These are phyloP conservation scores for Percopsis transmontana DNA, from an alignment of 2,113 vertebrate species.

Conservation along the genomic window DNA sequence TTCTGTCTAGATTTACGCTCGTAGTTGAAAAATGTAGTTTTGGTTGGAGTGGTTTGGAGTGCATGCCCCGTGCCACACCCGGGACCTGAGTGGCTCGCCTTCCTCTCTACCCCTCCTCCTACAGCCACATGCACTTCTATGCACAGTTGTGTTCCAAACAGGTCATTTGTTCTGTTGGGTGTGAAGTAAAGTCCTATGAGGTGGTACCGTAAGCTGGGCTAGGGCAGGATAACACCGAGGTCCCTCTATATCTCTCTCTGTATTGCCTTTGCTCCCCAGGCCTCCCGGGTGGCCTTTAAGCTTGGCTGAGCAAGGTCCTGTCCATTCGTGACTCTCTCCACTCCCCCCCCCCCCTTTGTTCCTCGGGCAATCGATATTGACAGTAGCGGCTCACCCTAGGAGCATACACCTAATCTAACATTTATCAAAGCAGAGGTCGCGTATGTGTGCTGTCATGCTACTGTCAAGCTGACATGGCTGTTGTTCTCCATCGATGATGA, in stretches of 20 bases:
- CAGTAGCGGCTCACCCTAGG: conserved; percentile 86
- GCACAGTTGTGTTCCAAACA: too few species aligned
- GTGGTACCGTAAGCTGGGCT: conserved; percentile 78
- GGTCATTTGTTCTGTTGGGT: too few species aligned
- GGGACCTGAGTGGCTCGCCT: too few species aligned
- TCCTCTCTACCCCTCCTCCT: conserved; percentile 23
- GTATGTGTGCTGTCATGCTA: conserved; percentile 84
- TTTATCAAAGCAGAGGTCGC: conserved; percentile 82
- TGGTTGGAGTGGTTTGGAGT: too few species aligned
- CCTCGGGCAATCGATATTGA: conserved; percentile 87
- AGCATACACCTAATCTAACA: conserved; percentile 86
- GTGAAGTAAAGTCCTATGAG: conserved; percentile 68
- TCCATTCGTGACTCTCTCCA: conserved; percentile 67
- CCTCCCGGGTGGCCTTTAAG: conserved; percentile 90
- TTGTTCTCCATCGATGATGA: conserved; percentile 44
- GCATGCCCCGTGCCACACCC: conserved; percentile 46
- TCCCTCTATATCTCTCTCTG: conserved; percentile 49
- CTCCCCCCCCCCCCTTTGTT: conserved; percentile 75
- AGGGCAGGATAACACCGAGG: conserved; percentile 22
- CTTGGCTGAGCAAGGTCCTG: conserved; percentile 81
- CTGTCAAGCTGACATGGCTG: conserved; percentile 63
- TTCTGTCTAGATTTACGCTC: too few species aligned
- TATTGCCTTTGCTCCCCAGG: conserved; percentile 77
- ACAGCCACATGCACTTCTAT: conserved; percentile 64
- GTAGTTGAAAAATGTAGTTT: too few species aligned